phyloP scores from a whole-genome alignment of 2,888 invertebrate species.

The Lycophotia porphyrea region DNA sequence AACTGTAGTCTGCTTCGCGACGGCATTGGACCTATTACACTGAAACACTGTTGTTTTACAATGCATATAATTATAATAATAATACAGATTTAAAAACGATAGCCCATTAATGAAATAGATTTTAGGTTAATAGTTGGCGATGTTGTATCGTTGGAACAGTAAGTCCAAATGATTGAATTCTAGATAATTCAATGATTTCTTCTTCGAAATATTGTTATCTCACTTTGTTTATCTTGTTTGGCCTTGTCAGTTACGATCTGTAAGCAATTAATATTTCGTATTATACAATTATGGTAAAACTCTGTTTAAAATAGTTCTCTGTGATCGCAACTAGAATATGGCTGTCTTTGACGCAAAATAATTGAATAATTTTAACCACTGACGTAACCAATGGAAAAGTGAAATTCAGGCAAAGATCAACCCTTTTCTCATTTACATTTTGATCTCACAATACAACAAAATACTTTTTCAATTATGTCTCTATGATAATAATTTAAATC shows the following conservation, averaged over 20 bases:
- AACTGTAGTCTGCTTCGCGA: conserved; percentile 38
- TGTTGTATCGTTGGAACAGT: conserved; percentile 7
- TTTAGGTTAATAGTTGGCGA: conserved; percentile 34
- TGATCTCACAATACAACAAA: conserved; percentile 11
- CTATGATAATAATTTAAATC: conserved; percentile 6
- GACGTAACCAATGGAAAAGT: neutral
- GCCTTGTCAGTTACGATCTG: conserved; percentile 1
- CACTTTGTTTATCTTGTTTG: neutral
- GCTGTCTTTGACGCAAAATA: neutral
- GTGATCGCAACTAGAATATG: neutral
- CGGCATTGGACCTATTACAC: conserved; percentile 31
- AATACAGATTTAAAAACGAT: conserved; percentile 28
- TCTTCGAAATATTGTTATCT: conserved; percentile 17
- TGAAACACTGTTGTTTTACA: conserved; percentile 56
- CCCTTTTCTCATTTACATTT: conserved; percentile 14
- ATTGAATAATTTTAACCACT: neutral
- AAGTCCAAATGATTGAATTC: conserved; percentile 34
- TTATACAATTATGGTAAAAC: neutral
- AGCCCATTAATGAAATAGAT: conserved; percentile 27
- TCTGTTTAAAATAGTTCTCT: neutral
- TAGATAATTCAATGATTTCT: conserved; percentile 20
- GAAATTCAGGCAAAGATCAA: neutral
- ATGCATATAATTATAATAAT: conserved; percentile 51
- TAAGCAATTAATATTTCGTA: neutral
- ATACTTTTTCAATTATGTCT: neutral